Percentiles rank a stretch among this genome's conserved stretches.
phyloP scores from a whole-genome alignment of 1,140 invertebrate species.

The Dryas iulia region DNA sequence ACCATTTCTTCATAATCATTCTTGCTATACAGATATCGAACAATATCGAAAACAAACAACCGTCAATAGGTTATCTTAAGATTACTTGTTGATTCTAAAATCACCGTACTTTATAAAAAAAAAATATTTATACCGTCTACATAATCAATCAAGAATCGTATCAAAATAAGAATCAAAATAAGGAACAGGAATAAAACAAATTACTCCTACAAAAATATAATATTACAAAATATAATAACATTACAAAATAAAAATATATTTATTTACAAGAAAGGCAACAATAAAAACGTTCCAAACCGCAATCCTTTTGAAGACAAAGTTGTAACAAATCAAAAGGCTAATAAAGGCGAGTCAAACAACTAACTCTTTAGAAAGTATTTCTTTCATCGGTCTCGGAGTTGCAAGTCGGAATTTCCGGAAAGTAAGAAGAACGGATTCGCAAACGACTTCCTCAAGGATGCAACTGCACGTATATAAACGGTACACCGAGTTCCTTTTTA shows the following conservation, averaged over 20 bases:
- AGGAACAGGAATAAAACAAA: too few species aligned
- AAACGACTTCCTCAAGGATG: conserved; percentile 54
- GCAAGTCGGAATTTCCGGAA: conserved; percentile 51
- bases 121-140: too few species aligned
- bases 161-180: too few species aligned
- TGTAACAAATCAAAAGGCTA: conserved; percentile 50
- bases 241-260: neutral
- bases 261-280: conserved; percentile 6
- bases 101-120: too few species aligned
- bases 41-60: too few species aligned
- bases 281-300: conserved; percentile 18
- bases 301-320: conserved; percentile 24
- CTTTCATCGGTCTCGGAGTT: conserved; percentile 58
- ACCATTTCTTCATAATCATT: too few species aligned
- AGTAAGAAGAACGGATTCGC: conserved; percentile 52
- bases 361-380: conserved; percentile 51
- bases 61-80: too few species aligned
- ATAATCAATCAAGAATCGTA: too few species aligned
- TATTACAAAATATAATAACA: neutral
- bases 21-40: too few species aligned
- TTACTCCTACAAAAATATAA: neutral
- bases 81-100: too few species aligned
- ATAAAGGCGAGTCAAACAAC: conserved; percentile 55
- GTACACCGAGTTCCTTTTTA: conserved; percentile 15
- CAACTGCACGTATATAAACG: conserved; percentile 31